These are phyloP conservation scores for Rhizoglyphus robini DNA, from an alignment of 1,140 invertebrate species.

Conservation along the genomic window DNA sequence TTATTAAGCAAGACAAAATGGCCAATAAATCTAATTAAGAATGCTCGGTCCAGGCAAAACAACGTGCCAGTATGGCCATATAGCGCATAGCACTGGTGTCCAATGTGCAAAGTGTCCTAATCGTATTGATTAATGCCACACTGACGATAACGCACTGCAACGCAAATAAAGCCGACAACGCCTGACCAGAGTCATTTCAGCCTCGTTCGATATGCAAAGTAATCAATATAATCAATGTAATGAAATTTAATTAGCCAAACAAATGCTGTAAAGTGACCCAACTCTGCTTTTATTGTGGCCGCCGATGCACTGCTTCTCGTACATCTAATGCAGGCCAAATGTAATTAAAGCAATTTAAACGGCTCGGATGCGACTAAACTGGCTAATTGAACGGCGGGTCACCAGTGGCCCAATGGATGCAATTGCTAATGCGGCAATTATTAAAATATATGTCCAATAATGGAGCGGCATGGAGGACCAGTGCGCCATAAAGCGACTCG, in stretches of 20 bases:
- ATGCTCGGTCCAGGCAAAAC: neutral
- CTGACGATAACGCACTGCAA: neutral
- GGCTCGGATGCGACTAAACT: neutral
- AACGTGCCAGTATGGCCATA: neutral
- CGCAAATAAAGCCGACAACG: conserved; percentile 5
- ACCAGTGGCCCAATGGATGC: neutral
- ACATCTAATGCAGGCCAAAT: too few relatives aligned
- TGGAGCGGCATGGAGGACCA: neutral
- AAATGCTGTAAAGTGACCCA: neutral
- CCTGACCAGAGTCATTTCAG: neutral
- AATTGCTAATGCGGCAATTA: neutral
- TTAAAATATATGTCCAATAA: neutral
- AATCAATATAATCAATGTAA: conserved; percentile 13
- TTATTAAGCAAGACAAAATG: conserved; percentile 18
- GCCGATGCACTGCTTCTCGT: too few relatives aligned
- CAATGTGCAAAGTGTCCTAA: conserved; percentile 15
- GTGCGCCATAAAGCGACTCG: conserved; percentile 2
- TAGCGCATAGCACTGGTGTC: neutral
- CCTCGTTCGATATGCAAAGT: conserved; percentile 2
- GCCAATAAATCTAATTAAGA: conserved; percentile 18
- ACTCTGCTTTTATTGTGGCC: neutral
- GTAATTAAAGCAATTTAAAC: conserved; percentile 6
- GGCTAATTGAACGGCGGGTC: conserved; percentile 1
- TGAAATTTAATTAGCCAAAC: conserved; percentile 11
- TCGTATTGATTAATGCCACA: conserved; percentile 14